Base-by-base conservation (phyloP, 2,113 vertebrate genomes). In the Stercorarius parasiticus region DNA sequence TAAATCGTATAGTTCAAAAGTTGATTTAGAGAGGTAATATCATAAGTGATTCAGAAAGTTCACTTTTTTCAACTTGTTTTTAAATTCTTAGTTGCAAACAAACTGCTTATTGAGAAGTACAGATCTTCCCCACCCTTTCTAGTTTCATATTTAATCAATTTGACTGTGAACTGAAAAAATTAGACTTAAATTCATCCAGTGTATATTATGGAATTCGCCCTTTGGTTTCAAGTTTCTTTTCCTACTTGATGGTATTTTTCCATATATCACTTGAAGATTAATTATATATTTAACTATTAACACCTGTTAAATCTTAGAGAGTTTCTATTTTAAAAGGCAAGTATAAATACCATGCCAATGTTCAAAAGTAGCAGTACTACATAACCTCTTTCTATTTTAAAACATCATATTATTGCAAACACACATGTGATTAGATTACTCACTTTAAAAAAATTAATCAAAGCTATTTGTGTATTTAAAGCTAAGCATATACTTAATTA, bases 391-490 rank as follows among this genome's bases (percentile, higher is more conserved):
- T 77, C 83, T 91, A 72, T 94, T 94, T 95, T 91, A 65, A 94
- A 89, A 8, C 12, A 67, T 61, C 12, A 10, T 45, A 43, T 67
- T 83, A 72, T 55, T 53, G 27, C 49, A 82, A 94, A 91, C 66
- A 81, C 36, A 26, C 8, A 34, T 70, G 65, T 88, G 78, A 91
- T 87, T 67, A 47, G 21, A 88, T 92, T 96, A 95, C 32, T 96
- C 88, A 94, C 38, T 69, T 91, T 4, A 3, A 40, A 85, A 73
- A 72, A 67, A 66, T 3, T 29, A 86, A 84, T 78, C 29, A 86
- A 74, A 91, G 38, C 8, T 91, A 29, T 91, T 93, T 93, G 61
- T 87, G 29, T 55, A 50, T 92, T 93, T 86, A 88, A 92, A 93
- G 40, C 49, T 61, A 56, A 88, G 23, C 43, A 32, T 53, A 32